Conservation (phyloP, 2,888 invertebrate species). For the Lasioglossum vierecki region DNA sequence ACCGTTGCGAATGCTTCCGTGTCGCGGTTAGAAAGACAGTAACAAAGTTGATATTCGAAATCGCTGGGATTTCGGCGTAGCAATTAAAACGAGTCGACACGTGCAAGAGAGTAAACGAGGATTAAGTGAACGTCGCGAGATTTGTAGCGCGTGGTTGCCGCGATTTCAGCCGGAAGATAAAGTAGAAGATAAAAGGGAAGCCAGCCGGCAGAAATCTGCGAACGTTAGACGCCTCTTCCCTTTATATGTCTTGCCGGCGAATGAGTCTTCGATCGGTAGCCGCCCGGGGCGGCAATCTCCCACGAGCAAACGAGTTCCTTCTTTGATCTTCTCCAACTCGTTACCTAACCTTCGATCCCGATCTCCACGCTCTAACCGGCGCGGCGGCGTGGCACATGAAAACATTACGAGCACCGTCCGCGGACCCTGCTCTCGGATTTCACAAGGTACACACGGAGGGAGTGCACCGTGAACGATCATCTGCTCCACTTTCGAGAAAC, state of each 20-base stretch:
- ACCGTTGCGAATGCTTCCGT: neutral
- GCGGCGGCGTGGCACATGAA: neutral
- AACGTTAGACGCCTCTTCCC: conserved; percentile 18
- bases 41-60: neutral
- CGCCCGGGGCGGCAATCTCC: conserved; percentile 33
- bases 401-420: conserved; percentile 15
- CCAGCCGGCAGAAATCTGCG: neutral
- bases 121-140: conserved; percentile 2
- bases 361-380: neutral
- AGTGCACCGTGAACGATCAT: conserved; percentile 4
- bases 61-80: neutral
- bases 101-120: conserved; percentile 4
- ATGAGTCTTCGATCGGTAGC: conserved; percentile 33
- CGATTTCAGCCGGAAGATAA: conserved; percentile 10
- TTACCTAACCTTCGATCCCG: conserved; percentile 39
- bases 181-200: conserved; percentile 14
- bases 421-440: conserved; percentile 21
- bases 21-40: neutral
- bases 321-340: conserved; percentile 32
- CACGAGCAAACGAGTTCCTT: conserved; percentile 38
- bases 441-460: neutral
- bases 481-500: conserved; percentile 10
- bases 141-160: conserved; percentile 2
- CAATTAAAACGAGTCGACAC: neutral
- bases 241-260: conserved; percentile 12